Evolutionary conservation across 2,888 invertebrate genomes (phyloP), one percentile per base, ranked within the genome.

Genomic region (Leptinotarsa juncta): DNA sequence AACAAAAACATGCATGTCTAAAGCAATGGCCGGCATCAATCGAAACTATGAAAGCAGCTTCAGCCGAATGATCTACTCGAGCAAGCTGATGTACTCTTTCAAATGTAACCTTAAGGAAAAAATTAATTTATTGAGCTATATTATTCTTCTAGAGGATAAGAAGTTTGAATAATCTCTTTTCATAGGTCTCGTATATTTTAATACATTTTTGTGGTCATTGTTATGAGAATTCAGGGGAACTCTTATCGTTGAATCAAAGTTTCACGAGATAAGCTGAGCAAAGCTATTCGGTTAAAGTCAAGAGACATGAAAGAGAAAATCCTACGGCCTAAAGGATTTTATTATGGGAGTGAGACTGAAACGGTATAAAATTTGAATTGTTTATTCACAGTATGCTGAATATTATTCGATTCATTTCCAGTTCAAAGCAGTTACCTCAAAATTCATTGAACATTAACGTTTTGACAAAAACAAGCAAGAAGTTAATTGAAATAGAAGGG

Each of bases 21-120:
- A 42, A 42, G n/a, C 62, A 5, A 32, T 42, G 32, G 32, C 32
- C 62, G 32, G n/a, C 62, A 62, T 32, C 42, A 42, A 26, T 62
- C 32, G 62, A n/a, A 32, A 62, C 62, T 62, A 62, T 62, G 62
- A 42, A 62, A 62, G 62, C 62, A 62, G 62, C 57, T 32, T 62
- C 10, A 62, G 62, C 62, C 26, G 32, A 62, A 62, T 62, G 4
- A n/a, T 62, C 26, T 62, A 62, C 42, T 42, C 62, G 62, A 62
- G 62, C 62, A 62, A 62, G 62, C 62, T 62, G 62, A 5, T 5
- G 14, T 10, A 7, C 26, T 15, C 42, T 42, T 3, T n/a, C 18
- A 42, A 62, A 62, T 16, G n/a, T 4, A 26, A n/a, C 23, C 23
- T 57, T 4, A 3, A 23, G n/a, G n/a, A 42, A 62, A 26, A 18